Conservation (phyloP, 2,888 invertebrate species). For the Pemphredon lugubris region DNA sequence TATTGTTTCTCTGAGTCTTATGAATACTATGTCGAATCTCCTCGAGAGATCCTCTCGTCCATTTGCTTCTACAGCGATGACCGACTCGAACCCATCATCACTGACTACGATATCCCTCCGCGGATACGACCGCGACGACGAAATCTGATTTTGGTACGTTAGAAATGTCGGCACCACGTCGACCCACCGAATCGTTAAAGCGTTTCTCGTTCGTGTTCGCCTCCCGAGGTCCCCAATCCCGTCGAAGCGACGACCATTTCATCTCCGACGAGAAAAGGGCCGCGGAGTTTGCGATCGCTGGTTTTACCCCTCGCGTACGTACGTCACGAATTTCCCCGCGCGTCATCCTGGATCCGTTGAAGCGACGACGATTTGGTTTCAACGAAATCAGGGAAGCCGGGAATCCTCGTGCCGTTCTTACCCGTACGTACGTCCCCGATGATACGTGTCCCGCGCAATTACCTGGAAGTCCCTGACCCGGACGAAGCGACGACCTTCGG, state of each 20-base stretch:
- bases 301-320: slow-evolving; percentile 3
- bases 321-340: slow-evolving; percentile 29
- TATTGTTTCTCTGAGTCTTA: slow-evolving; percentile 37
- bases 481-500: slow-evolving; percentile 21
- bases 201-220: slow-evolving; percentile 35
- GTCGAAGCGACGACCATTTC: slow-evolving; percentile 65
- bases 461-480: slow-evolving; percentile 21
- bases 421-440: slow-evolving; percentile 27
- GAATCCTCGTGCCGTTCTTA: slow-evolving; percentile 25
- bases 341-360: slow-evolving; percentile 49
- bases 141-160: slow-evolving; percentile 63
- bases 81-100: slow-evolving; percentile 36
- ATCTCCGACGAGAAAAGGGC: slow-evolving; percentile 53
- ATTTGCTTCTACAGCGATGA: slow-evolving; percentile 13
- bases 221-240: slow-evolving; percentile 41
- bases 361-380: slow-evolving; percentile 67
- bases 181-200: slow-evolving; percentile 25
- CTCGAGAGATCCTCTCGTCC: slow-evolving; percentile 17
- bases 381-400: slow-evolving; percentile 51
- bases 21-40: slow-evolving; percentile 28
- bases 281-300: slow-evolving; percentile 12
- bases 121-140: slow-evolving; percentile 55
- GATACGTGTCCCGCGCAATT: background rate
- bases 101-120: slow-evolving; percentile 43
- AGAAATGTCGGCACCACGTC: slow-evolving; percentile 52